Conservation (phyloP, 1,140 invertebrate genomes). For the Heliconius himera region DNA sequence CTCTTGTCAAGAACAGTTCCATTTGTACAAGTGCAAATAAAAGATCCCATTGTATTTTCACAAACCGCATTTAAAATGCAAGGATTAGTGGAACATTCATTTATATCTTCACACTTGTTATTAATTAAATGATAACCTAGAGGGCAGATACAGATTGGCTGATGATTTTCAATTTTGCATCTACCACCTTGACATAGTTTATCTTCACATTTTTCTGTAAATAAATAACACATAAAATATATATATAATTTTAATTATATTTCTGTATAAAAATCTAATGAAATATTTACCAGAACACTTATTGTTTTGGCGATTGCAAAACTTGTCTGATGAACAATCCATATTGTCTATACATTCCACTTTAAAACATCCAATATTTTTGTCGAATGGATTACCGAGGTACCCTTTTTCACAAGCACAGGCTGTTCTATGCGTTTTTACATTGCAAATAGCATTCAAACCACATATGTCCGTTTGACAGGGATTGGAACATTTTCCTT, state of each 20-base stretch:
- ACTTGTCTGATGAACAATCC: conserved; percentile 89
- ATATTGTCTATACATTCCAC: conserved; percentile 90
- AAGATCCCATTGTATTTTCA: conserved; percentile 89
- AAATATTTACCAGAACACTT: conserved; percentile 86
- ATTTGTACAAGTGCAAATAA: conserved; percentile 87
- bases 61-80: conserved; percentile 91
- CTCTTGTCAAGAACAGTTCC: conserved; percentile 90
- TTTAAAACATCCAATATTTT: conserved; percentile 89
- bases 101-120: conserved; percentile 89
- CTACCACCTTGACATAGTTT: conserved; percentile 88
- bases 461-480: conserved; percentile 87
- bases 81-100: conserved; percentile 89
- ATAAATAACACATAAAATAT: conserved; percentile 17
- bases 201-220: conserved; percentile 88
- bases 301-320: conserved; percentile 87
- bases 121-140: conserved; percentile 86
- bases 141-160: conserved; percentile 87
- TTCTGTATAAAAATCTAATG: neutral
- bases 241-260: neutral
- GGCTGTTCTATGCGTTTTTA: conserved; percentile 85
- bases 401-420: conserved; percentile 90
- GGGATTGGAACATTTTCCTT: conserved; percentile 89
- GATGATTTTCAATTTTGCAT: conserved; percentile 87
- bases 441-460: conserved; percentile 87
- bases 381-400: conserved; percentile 89